Evolutionary conservation across 1,140 invertebrate species (phyloP), one percentile per base, ranked within the genome.

Genomic region (Aphaenogaster ashmeadi): DNA sequence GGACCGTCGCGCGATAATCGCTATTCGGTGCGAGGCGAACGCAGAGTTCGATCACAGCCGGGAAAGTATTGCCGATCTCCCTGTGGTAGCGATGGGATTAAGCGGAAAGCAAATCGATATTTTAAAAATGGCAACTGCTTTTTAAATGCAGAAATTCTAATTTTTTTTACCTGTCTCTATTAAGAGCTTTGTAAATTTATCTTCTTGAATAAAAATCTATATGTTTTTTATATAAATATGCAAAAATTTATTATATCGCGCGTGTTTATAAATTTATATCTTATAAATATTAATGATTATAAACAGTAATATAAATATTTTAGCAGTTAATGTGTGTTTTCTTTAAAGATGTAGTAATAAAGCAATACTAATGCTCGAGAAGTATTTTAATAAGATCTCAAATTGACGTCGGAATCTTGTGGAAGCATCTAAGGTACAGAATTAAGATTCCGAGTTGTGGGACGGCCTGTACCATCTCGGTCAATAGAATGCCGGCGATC

Each of bases 1-100:
- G 58, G 64, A 77, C 88, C 74, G 71, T 50, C 77, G 60, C 44
- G 58, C 54, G 78, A 90, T 88, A 90, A 90, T 90, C 89, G 79
- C 47, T 88, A 90, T 90, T 90, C 80, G 86, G 78, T 13, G 86
- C 66, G 72, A 90, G 86, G 36, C 80, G 69, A 38, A 33, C 74
- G 47, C 52, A 41, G 44, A 58, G 21, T 79, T 54, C 56, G 60
- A 66, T 66, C 71, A 9, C 1, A 13, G 6, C 33, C 41, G 86
- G 33, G 7, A 21, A 90, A 88, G 56, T 90, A 58, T 86, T 69
- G 85, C 18, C 85, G 62, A 58, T 44, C 60, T 18, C 38, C 36
- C 21, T 41, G n/a, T 13, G 36, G 50, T 50, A 84, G 66, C 54
- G 56, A 75, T 50, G 54, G 78, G n/a, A 80, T 56, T 38, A 67